Base-by-base conservation (phyloP, 1,140 invertebrate species). In the Ephestia elutella region DNA sequence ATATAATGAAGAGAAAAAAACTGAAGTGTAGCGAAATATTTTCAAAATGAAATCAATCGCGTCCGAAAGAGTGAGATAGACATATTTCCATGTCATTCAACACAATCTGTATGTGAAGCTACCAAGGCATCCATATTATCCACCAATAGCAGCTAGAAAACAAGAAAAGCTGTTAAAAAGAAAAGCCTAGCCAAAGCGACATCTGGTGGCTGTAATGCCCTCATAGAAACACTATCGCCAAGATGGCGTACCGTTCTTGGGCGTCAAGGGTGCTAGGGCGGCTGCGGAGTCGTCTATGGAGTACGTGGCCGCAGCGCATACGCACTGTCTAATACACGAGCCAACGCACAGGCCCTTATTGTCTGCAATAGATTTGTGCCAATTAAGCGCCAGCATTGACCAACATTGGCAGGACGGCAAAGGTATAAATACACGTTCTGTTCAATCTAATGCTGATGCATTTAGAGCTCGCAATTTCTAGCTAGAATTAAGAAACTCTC, bases 241-340 rank as follows among this genome's bases (percentile, higher is more conserved):
- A 20, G 50, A 25, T 48, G 17, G 8, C 59, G 66, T 81, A 79
- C 80, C 75, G 70, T 75, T 60, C 19, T 19, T 62, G n/a, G 73
- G 61, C 56, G 78, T 65, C 58, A 75, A 51, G 8, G 76, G 75
- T 53, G 80, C 70, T 50, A 75, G 21, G 21, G 80, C 78, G 49
- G 76, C 77, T 35, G 78, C 76, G 64, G 82, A 80, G 70, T 85
- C 78, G 65, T 83, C 82, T 59, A 85, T 70, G 66, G 82, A 84
- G 78, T 82, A 77, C 54, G 86, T 80, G 62, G 74, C 80, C 20
- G 81, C 76, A 13, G 76, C 65, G 64, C 86, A 84, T 67, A 82
- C 86, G 74, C 88, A 89, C 66, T 84, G 86, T 62, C 72, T 82
- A 62, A 89, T 87, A 78, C 88, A 89, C 71, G 84, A 80, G 73